phyloP scores from a whole-genome alignment of 1,140 invertebrate species.

The Macrobrachium nipponense region DNA sequence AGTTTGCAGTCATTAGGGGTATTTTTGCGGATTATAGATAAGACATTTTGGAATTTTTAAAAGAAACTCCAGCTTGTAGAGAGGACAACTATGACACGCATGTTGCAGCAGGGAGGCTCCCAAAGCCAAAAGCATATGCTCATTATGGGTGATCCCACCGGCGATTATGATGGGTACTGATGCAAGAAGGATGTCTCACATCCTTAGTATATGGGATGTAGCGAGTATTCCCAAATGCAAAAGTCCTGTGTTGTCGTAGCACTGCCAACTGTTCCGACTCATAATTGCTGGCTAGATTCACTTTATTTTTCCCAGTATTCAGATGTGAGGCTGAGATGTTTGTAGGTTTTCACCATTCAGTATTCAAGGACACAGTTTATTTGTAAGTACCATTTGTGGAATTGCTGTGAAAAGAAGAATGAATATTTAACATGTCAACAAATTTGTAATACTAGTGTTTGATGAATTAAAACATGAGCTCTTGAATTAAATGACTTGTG shows the following conservation, averaged over 20 bases:
- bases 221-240: background rate
- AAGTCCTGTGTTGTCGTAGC: background rate
- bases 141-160: constrained; percentile 45
- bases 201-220: background rate
- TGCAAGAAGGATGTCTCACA: background rate
- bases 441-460: no score
- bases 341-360: constrained; percentile 19
- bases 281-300: constrained; percentile 34
- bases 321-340: constrained; percentile 51
- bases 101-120: constrained; percentile 60
- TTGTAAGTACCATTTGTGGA: background rate
- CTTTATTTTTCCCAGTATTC: constrained; percentile 61
- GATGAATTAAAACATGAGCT: no score
- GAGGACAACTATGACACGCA: constrained; percentile 34
- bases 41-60: constrained; percentile 23
- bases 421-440: background rate
- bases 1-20: constrained; percentile 29
- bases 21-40: constrained; percentile 44
- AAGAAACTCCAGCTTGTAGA: constrained; percentile 29
- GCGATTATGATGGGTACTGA: constrained; percentile 13
- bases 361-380: constrained; percentile 34
- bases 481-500: constrained; percentile 1
- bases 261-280: constrained; percentile 3
- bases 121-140: constrained; percentile 60
- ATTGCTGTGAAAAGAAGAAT: no score